phyloP scores from a whole-genome alignment of 2,888 invertebrate genomes.

The Drosophila gaucha region DNA sequence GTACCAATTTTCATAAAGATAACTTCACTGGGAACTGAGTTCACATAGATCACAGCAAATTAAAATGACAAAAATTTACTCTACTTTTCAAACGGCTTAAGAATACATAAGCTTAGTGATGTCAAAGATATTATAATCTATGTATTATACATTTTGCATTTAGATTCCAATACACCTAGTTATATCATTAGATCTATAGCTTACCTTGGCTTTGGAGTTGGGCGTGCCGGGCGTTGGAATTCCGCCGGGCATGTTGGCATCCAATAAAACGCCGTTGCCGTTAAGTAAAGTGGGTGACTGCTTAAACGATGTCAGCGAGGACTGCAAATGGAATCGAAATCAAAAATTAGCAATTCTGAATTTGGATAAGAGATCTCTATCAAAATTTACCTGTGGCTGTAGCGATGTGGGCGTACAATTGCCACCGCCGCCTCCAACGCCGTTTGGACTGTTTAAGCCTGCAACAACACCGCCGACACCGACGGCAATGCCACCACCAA shows the following conservation, averaged over 20 bases:
- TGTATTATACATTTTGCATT: background rate
- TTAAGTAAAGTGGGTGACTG: conserved; percentile 84
- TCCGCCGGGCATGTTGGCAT: conserved; percentile 88
- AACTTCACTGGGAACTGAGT: background rate
- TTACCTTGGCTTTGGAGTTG: conserved; percentile 92
- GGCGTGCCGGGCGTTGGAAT: conserved; percentile 91
- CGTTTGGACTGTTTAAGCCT: conserved; percentile 14
- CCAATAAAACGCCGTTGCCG: conserved; percentile 84
- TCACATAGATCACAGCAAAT: too few species aligned
- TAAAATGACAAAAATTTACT: too few species aligned
- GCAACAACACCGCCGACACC: conserved; percentile 22
- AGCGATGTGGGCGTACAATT: conserved; percentile 84
- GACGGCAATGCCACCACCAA: conserved; percentile 45
- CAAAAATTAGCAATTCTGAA: background rate
- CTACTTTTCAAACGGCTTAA: too few species aligned
- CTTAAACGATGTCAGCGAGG: conserved; percentile 85
- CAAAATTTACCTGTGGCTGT: conserved; percentile 84
- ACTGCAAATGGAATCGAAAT: conserved; percentile 57
- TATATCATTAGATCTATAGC: conserved; percentile 1
- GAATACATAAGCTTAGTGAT: background rate
- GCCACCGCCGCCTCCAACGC: conserved; percentile 51
- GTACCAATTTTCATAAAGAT: background rate
- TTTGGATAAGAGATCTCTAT: background rate
- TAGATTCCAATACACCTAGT: too few species aligned
- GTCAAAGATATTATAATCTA: background rate